These are phyloP conservation scores for Philotrypesis tridentata DNA, from an alignment of 1,140 invertebrate species.

Conservation along the genomic window DNA sequence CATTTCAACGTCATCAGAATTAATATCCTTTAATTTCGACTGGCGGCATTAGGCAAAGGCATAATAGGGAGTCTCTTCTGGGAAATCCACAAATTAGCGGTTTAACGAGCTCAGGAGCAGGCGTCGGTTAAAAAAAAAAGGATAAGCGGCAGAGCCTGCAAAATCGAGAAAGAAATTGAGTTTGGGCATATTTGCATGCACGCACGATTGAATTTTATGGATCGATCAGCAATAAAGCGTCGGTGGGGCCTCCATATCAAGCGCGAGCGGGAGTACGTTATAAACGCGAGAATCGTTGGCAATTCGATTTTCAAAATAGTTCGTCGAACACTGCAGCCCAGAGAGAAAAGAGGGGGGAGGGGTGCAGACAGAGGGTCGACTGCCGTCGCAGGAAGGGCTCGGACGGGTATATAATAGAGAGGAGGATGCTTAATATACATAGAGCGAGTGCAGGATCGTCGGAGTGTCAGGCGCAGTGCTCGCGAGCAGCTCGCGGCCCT, in stretches of 20 bases:
- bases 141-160: neutral
- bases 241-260: neutral
- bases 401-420: neutral
- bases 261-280: neutral
- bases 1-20: too few species aligned
- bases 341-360: too few species aligned
- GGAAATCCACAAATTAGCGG: neutral
- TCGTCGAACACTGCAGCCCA: too few species aligned
- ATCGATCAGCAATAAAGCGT: neutral
- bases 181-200: neutral
- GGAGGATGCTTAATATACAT: slow-evolving; percentile 65
- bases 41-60: too few species aligned
- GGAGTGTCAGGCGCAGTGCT: slow-evolving; percentile 65
- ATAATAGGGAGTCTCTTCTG: too few species aligned
- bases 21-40: too few species aligned
- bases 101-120: too few species aligned
- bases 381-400: too few species aligned
- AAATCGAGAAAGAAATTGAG: neutral
- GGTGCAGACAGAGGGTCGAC: too few species aligned
- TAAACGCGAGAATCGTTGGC: neutral
- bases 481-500: slow-evolving; percentile 61
- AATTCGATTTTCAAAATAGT: neutral
- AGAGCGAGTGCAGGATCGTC: slow-evolving; percentile 31
- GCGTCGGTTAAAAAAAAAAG: neutral
- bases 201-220: neutral